Percentiles rank a stretch among this genome's conserved stretches.
Evolutionary conservation across 2,888 invertebrate genomes (phyloP).

Genomic region (Eilema depressum): DNA sequence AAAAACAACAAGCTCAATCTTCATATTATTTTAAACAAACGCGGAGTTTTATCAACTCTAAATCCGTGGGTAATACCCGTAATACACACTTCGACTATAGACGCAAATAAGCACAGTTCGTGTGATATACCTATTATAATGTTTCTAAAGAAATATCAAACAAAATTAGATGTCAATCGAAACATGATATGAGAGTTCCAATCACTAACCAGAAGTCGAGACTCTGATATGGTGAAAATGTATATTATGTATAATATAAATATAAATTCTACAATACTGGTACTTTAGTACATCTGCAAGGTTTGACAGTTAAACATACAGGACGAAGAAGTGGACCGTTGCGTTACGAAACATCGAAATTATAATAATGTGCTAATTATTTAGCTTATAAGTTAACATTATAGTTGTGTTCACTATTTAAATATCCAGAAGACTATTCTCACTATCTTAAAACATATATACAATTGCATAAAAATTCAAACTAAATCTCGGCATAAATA

Average conservation of each 20-base stretch:
- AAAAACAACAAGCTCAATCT: too few species aligned
- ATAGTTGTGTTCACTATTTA: background rate
- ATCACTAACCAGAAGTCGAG: background rate
- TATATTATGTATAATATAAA: too few species aligned
- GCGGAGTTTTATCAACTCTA: too few species aligned
- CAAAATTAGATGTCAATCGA: background rate
- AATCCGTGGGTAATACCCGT: background rate
- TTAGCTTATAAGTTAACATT: background rate
- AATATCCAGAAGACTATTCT: background rate
- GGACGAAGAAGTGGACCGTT: background rate
- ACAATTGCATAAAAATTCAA: slow-evolving; percentile 1
- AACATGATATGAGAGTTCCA: background rate
- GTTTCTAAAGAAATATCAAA: background rate
- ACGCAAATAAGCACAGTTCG: background rate
- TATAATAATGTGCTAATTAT: background rate
- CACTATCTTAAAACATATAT: background rate
- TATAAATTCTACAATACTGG: too few species aligned
- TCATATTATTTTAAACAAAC: too few species aligned
- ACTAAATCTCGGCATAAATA: background rate
- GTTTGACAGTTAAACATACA: background rate
- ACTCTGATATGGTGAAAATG: too few species aligned
- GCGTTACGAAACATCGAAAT: background rate
- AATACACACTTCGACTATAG: background rate
- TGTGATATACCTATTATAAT: background rate
- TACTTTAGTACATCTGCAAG: background rate